Conservation (phyloP, 2,888 invertebrate species). For the Dryomyza anilis region DNA sequence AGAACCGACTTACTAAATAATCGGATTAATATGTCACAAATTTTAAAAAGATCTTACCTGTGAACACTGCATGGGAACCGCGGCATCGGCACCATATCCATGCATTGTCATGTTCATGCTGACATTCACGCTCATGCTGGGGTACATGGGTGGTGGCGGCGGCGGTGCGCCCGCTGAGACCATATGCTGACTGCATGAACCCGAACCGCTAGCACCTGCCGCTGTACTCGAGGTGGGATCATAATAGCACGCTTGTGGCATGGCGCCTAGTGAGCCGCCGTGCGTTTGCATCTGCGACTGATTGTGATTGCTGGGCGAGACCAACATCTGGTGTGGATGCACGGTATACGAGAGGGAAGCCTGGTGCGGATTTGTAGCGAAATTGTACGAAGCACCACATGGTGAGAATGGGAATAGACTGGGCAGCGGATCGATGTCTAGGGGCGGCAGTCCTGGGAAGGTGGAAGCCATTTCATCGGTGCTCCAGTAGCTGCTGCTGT, state of each 20-base stretch:
- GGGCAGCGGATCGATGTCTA: conserved; percentile 86
- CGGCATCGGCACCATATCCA: conserved; percentile 64
- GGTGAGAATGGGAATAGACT: conserved; percentile 87
- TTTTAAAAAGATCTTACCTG: conserved; percentile 63
- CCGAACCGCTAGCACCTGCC: conserved; percentile 18
- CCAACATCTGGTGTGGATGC: conserved; percentile 71
- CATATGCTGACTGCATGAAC: conserved; percentile 36
- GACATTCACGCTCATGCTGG: conserved; percentile 95
- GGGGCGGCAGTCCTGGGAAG: conserved; percentile 76
- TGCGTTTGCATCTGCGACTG: conserved; percentile 39
- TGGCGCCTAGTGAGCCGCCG: conserved; percentile 44
- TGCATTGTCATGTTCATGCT: conserved; percentile 98
- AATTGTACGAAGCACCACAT: conserved; percentile 75
- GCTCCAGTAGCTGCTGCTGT: conserved; percentile 64
- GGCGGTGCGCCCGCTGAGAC: conserved; percentile 33
- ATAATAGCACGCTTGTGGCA: conserved; percentile 52
- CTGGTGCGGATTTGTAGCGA: conserved; percentile 60
- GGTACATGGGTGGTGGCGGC: conserved; percentile 68
- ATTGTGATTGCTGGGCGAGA: conserved; percentile 62
- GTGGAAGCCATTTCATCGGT: conserved; percentile 81
- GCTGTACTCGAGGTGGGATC: conserved; percentile 50
- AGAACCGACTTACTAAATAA: too few relatives aligned
- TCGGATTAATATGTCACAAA: not conserved
- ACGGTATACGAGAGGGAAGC: conserved; percentile 64
- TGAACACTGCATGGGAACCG: conserved; percentile 66